A percentile compares a stretch with the other conserved stretches of the same genome.
Conservation (phyloP, 2,888 invertebrate genomes). For the Morpho deidamia region DNA sequence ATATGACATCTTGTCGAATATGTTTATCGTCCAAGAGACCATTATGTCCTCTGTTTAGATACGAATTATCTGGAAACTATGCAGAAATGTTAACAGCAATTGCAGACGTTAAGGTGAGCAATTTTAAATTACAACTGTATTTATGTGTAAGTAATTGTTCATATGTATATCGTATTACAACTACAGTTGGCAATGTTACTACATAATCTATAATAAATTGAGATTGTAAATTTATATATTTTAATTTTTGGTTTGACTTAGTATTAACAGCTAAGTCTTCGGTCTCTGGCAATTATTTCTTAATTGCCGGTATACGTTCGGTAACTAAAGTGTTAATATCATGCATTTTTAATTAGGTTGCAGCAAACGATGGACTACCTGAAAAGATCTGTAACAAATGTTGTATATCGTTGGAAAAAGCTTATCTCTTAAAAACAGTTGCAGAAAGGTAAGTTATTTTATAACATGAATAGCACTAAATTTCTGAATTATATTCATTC, state of each 20-base stretch:
- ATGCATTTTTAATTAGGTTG: conserved; percentile 38
- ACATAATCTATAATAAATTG: no score
- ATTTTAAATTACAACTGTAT: neutral
- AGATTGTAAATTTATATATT: no score
- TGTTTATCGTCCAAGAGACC: conserved; percentile 63
- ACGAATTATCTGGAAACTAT: conserved; percentile 70
- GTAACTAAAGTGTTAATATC: no score
- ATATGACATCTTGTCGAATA: conserved; percentile 66
- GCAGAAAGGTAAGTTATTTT: conserved; percentile 56
- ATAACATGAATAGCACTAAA: no score
- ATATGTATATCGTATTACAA: no score
- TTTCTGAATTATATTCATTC: no score
- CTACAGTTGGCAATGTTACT: no score
- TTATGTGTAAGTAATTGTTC: no score
- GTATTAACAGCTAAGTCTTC: no score
- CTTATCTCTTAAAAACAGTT: conserved; percentile 65
- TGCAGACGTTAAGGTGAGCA: conserved; percentile 66
- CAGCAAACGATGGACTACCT: conserved; percentile 66
- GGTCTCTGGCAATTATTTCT: no score
- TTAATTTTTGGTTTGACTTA: no score
- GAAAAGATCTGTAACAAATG: conserved; percentile 69
- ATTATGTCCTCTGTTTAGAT: conserved; percentile 65
- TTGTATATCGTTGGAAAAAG: conserved; percentile 64
- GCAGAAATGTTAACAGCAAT: conserved; percentile 74
- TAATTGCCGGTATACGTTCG: no score